phyloP scores from a whole-genome alignment of 1,140 invertebrate species.

The Drosophila tropicalis region DNA sequence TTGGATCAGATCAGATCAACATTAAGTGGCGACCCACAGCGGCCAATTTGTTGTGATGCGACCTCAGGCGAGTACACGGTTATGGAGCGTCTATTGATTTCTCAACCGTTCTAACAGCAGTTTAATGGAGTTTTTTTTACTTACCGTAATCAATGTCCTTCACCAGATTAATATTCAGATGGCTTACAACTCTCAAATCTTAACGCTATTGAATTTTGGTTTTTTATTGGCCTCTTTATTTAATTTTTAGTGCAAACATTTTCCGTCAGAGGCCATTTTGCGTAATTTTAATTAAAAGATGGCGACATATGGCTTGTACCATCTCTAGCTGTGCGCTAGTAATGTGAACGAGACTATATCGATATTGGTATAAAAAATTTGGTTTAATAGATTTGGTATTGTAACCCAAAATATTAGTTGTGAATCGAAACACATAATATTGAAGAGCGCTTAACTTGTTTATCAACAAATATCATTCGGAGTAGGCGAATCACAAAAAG shows the following conservation, averaged over 20 bases:
- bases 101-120: constrained; percentile 11
- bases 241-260: constrained; percentile 53
- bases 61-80: constrained; percentile 44
- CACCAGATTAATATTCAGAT: background rate
- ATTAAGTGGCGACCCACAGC: constrained; percentile 67
- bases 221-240: constrained; percentile 22
- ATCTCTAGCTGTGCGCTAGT: background rate
- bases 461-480: no score
- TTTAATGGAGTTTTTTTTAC: background rate
- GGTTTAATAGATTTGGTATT: no score
- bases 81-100: constrained; percentile 61
- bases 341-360: background rate
- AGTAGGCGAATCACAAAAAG: no score
- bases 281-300: constrained; percentile 71
- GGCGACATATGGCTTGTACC: constrained; percentile 56
- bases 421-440: no score
- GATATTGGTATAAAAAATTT: background rate
- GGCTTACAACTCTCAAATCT: background rate
- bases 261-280: constrained; percentile 63
- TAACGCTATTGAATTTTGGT: background rate
- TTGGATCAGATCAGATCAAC: constrained; percentile 28
- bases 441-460: no score
- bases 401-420: no score
- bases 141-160: background rate
- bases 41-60: constrained; percentile 38